Conservation (phyloP, 2,888 invertebrate genomes). For the Andrena camellia region DNA sequence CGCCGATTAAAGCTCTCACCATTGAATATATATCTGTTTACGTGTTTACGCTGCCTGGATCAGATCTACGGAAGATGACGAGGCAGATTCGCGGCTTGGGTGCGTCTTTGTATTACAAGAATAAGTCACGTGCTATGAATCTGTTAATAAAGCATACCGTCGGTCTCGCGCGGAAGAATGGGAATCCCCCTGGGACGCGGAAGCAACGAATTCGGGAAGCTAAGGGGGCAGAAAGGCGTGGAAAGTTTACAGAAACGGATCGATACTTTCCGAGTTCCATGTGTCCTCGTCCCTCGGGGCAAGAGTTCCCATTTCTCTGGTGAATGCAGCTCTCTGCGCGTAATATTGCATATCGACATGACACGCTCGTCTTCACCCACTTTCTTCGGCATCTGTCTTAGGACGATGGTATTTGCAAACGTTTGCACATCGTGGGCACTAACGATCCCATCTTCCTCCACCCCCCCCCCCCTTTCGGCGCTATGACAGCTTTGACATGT, state of each 20-base stretch:
- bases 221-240: background rate
- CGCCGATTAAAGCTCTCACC: constrained; percentile 23
- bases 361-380: constrained; percentile 51
- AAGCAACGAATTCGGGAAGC: constrained; percentile 4
- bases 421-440: constrained; percentile 60
- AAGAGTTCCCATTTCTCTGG: constrained; percentile 47
- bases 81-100: constrained; percentile 74
- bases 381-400: constrained; percentile 59
- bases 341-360: constrained; percentile 22
- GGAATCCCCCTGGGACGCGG: constrained; percentile 16
- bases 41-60: constrained; percentile 79
- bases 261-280: constrained; percentile 17
- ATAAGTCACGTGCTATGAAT: constrained; percentile 70
- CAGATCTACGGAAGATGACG: constrained; percentile 75
- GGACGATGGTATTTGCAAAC: constrained; percentile 59
- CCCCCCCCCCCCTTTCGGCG: background rate
- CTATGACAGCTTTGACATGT: constrained; percentile 47
- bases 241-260: too few relatives aligned
- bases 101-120: constrained; percentile 77
- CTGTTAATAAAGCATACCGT: constrained; percentile 43
- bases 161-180: constrained; percentile 46
- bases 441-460: constrained; percentile 44
- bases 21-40: constrained; percentile 72
- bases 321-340: constrained; percentile 29
- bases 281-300: constrained; percentile 1